Conservation (phyloP, 2,113 vertebrate species). For the Trichechus manatus region DNA sequence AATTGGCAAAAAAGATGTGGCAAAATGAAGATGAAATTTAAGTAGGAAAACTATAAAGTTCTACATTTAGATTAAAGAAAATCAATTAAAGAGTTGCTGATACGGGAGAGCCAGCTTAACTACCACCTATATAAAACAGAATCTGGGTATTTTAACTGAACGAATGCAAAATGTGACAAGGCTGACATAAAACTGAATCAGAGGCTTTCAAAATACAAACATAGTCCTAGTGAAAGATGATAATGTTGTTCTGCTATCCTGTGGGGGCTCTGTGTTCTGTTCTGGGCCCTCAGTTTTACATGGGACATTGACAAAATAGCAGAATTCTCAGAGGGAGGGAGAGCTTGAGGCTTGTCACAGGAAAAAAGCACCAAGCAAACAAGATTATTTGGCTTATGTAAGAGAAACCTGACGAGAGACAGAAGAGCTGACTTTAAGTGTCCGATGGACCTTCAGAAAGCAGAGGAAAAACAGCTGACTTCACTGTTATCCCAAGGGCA, state of each 20-base stretch:
- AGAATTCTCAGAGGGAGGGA: slow-evolving; percentile 20
- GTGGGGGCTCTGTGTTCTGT: neutral
- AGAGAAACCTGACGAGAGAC: slow-evolving; percentile 9
- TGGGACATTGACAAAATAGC: neutral
- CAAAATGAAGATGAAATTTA: slow-evolving; percentile 51
- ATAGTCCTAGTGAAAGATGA: neutral
- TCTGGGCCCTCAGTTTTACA: neutral
- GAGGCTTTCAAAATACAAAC: neutral
- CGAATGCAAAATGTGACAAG: neutral
- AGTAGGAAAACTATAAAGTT: neutral
- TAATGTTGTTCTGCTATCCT: neutral
- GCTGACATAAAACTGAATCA: neutral
- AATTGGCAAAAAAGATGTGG: neutral
- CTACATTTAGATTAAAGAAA: slow-evolving; percentile 49
- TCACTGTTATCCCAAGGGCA: neutral
- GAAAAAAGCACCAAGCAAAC: slow-evolving; percentile 30
- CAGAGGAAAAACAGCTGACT: neutral
- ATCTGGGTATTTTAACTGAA: neutral
- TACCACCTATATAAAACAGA: neutral
- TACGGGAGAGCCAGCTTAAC: neutral
- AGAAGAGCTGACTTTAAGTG: neutral
- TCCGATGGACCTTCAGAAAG: neutral
- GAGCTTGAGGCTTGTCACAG: neutral
- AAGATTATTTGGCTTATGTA: neutral
- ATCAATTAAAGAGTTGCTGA: neutral